These are phyloP conservation scores for Hippoglossus stenolepis DNA, from an alignment of 2,113 vertebrate genomes.

Conservation along the genomic window DNA sequence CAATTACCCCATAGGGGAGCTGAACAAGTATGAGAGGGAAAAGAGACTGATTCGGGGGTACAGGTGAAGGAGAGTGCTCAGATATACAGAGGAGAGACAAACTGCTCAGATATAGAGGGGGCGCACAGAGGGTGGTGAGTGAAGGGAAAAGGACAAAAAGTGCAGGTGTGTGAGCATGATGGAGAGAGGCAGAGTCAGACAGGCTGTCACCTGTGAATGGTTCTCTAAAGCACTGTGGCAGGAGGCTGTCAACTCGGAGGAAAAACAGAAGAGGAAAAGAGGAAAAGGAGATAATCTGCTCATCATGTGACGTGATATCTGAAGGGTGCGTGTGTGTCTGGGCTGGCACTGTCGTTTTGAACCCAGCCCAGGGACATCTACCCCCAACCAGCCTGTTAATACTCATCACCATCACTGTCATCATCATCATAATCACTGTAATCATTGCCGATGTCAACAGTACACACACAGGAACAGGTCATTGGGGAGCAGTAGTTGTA, in stretches of 20 bases:
- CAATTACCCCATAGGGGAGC: constrained; percentile 75
- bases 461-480: constrained; percentile 27
- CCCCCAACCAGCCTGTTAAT: constrained; percentile 64
- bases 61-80: constrained; percentile 73
- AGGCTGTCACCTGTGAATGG: constrained; percentile 67
- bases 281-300: constrained; percentile 65
- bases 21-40: constrained; percentile 44
- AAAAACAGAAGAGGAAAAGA: constrained; percentile 49
- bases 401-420: constrained; percentile 73
- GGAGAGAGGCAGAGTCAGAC: constrained; percentile 46
- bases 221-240: constrained; percentile 61
- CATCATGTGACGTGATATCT: constrained; percentile 64
- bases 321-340: not conserved
- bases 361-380: constrained; percentile 55
- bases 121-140: constrained; percentile 11
- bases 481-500: constrained; percentile 20
- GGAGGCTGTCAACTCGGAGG: constrained; percentile 53
- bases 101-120: constrained; percentile 27
- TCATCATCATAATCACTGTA: constrained; percentile 59
- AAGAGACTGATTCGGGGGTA: constrained; percentile 39
- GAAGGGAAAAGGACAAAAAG: constrained; percentile 51
- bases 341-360: constrained; percentile 54
- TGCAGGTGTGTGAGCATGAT: constrained; percentile 35
- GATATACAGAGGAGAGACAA: constrained; percentile 55
- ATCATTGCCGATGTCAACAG: constrained; percentile 59